Percentiles rank a stretch among this genome's conserved stretches.
Conservation (phyloP, 2,888 invertebrate species). For the Thysanoteuthis rhombus region DNA sequence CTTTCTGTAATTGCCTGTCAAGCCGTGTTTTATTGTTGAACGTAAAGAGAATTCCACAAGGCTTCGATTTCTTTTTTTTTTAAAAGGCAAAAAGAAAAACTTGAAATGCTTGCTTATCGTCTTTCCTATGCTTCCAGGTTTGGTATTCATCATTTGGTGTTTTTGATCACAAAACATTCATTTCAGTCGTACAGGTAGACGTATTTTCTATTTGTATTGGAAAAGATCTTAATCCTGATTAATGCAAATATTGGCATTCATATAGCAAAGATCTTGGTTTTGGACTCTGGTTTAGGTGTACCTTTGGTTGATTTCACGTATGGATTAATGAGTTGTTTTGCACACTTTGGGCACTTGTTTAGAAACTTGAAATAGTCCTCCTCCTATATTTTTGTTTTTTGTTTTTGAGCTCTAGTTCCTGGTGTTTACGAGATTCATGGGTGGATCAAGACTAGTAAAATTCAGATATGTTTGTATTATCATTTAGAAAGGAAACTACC, state of each 20-base stretch:
- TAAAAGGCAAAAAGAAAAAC: not conserved
- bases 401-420: no score
- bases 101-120: not conserved
- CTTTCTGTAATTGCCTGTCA: not conserved
- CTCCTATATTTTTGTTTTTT: no score
- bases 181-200: not conserved
- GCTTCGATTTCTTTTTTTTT: no score
- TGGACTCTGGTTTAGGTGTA: not conserved
- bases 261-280: not conserved
- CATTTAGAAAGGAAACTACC: no score
- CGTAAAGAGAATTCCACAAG: no score
- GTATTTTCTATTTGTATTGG: not conserved
- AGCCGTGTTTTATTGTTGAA: not conserved
- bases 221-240: not conserved
- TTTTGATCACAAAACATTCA: constrained; percentile 12
- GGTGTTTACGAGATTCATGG: no score
- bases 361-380: no score
- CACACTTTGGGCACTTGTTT: no score
- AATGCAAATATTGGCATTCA: not conserved
- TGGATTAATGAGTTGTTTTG: no score
- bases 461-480: no score
- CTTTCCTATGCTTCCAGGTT: not conserved
- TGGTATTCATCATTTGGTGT: not conserved
- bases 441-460: no score
- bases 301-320: no score